A percentile compares a stretch with the other conserved stretches of the same genome.
phyloP scores from a whole-genome alignment of 2,113 vertebrate genomes.

The Sinocyclocheilus maitianheensis region DNA sequence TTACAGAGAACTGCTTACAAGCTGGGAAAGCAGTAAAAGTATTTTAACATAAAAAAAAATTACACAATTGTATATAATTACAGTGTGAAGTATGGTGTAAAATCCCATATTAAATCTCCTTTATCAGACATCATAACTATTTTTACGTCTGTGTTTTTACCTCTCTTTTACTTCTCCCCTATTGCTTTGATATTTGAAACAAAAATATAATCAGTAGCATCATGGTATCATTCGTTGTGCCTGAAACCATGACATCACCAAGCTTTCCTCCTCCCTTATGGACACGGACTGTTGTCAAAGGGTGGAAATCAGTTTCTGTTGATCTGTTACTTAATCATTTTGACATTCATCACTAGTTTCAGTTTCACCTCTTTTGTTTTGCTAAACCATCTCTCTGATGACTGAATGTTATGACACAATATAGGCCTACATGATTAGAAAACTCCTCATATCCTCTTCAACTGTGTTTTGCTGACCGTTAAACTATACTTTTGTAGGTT shows the following conservation, averaged over 20 bases:
- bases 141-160: neutral
- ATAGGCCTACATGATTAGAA: neutral
- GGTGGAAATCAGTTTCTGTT: constrained; percentile 29
- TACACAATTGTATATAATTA: neutral
- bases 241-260: neutral
- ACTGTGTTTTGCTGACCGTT: neutral
- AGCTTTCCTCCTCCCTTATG: neutral
- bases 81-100: neutral
- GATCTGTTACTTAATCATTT: neutral
- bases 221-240: neutral
- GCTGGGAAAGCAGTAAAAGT: neutral
- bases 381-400: neutral
- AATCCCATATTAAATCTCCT: too few species aligned
- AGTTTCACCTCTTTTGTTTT: constrained; percentile 4
- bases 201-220: neutral
- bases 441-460: neutral
- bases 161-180: too few species aligned
- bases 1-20: neutral
- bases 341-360: constrained; percentile 5
- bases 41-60: neutral
- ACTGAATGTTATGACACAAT: neutral
- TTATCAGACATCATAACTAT: neutral
- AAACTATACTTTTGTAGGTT: too few species aligned
- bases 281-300: constrained; percentile 16
- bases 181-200: neutral